Conservation (phyloP, 2,113 vertebrate genomes). For the Cynoglossus semilaevis region DNA sequence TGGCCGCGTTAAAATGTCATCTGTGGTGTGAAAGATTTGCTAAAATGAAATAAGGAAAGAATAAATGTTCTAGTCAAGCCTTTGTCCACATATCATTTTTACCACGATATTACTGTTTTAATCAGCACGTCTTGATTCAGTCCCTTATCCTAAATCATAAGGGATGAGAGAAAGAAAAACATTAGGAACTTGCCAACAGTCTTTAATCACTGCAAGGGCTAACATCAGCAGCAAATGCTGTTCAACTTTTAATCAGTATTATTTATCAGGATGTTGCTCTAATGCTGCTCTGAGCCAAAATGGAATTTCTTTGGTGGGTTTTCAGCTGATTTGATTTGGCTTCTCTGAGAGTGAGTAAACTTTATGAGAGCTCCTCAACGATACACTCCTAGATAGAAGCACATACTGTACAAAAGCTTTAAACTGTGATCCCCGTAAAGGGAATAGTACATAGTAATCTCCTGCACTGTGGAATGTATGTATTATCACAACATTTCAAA, state of each 20-base stretch:
- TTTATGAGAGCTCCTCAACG: slow-evolving; percentile 14
- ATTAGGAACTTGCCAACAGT: slow-evolving; percentile 22
- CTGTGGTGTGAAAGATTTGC: neutral
- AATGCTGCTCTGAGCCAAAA: slow-evolving; percentile 21
- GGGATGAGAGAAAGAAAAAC: slow-evolving; percentile 6
- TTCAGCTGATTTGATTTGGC: slow-evolving; percentile 30
- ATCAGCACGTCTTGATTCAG: slow-evolving; percentile 10
- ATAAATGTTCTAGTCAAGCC: slow-evolving; percentile 4
- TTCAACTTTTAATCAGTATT: slow-evolving; percentile 44
- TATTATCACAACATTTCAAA: neutral
- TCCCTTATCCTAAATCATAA: slow-evolving; percentile 21
- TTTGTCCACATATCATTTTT: neutral
- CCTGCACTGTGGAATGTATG: neutral
- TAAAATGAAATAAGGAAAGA: neutral
- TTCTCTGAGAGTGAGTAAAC: slow-evolving; percentile 18
- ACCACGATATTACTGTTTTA: neutral
- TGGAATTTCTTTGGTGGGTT: slow-evolving; percentile 25
- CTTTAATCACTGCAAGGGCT: slow-evolving; percentile 10
- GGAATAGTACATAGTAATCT: neutral
- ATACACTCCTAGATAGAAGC: slow-evolving; percentile 22
- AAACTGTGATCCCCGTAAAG: slow-evolving; percentile 12
- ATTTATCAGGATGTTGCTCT: slow-evolving; percentile 23
- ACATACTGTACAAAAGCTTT: slow-evolving; percentile 13
- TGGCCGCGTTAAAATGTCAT: neutral
- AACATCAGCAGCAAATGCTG: slow-evolving; percentile 26